These are phyloP conservation scores for Syngnathus floridae DNA, from an alignment of 2,113 vertebrate species.

Conservation along the genomic window DNA sequence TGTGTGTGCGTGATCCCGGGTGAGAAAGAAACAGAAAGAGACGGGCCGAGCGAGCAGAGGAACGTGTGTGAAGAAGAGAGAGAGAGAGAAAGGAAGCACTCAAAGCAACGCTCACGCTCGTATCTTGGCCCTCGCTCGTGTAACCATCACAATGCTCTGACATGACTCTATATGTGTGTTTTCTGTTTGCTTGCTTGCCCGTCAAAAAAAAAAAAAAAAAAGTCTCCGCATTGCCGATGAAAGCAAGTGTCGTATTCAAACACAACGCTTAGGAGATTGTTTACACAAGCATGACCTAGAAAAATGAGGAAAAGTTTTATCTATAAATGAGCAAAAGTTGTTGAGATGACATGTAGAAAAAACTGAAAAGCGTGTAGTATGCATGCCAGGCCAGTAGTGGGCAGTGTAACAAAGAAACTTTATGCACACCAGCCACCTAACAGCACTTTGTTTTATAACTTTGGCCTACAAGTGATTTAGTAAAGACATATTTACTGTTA, in stretches of 20 bases:
- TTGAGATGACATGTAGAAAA: not conserved
- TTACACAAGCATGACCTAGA: not conserved
- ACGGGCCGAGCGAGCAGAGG: conserved; percentile 18
- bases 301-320: not conserved
- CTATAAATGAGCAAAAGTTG: not conserved
- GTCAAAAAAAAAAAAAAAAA: conserved; percentile 27
- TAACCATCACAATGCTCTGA: conserved; percentile 50
- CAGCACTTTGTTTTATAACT: not conserved
- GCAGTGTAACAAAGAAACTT: not conserved
- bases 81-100: conserved; percentile 30
- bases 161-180: conserved; percentile 38
- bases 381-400: not conserved
- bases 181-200: conserved; percentile 17
- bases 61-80: conserved; percentile 20
- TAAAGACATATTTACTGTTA: not conserved
- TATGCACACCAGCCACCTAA: not conserved
- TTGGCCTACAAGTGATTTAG: not conserved
- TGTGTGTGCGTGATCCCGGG: conserved; percentile 33
- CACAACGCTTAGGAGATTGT: not conserved
- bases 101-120: conserved; percentile 40
- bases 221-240: conserved; percentile 25
- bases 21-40: conserved; percentile 51
- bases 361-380: not conserved
- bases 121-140: conserved; percentile 40
- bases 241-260: conserved; percentile 4